Evolutionary conservation across 2,888 invertebrate genomes (phyloP), one percentile per base, ranked within the genome.

Genomic region (Agriopis marginaria): DNA sequence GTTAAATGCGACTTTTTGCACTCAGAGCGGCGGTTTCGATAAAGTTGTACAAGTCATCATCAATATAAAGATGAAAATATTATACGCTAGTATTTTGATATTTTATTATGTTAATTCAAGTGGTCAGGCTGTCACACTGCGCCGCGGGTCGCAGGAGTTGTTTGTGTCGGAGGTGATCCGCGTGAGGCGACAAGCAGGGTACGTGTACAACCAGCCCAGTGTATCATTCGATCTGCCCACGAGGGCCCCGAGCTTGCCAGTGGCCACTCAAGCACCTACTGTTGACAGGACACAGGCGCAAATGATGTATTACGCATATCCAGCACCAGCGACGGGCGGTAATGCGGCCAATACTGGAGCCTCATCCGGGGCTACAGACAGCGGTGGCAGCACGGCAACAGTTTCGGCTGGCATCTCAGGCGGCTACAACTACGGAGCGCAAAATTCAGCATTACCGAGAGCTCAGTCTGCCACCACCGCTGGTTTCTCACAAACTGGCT

Each of bases 231-330:
- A 90, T 79, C 82, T 94, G 74, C 93, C 93, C 53, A 78, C 87
- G 69, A 80, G 76, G 77, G 79, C 84, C 62, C 78, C 84, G 49
- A 78, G 79, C 76, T 77, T 83, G 49, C 78, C 81, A 75, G 82
- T 79, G 70, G 79, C 89, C 68, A 87, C 89, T 87, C 89, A 89
- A 87, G 88, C 87, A 75, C 82, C 88, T 70, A 88, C 80, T 89
- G 87, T 87, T 86, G 88, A 88, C 85, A 89, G 89, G 85, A 87
- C 86, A 60, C 89, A 86, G 82, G 85, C 83, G 79, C 90, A 90
- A 80, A 89, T 88, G 82, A 92, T 91, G 92, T 92, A 84, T 86
- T 92, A 93, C 83, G 91, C 91, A 64, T 92, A 92, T 77, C 91
- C 92, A 62, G 90, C 78, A 44, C 90, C 66, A 82, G 83, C 63